These are phyloP conservation scores for Stenodera caucasica DNA, from an alignment of 2,888 invertebrate genomes.

Conservation along the genomic window DNA sequence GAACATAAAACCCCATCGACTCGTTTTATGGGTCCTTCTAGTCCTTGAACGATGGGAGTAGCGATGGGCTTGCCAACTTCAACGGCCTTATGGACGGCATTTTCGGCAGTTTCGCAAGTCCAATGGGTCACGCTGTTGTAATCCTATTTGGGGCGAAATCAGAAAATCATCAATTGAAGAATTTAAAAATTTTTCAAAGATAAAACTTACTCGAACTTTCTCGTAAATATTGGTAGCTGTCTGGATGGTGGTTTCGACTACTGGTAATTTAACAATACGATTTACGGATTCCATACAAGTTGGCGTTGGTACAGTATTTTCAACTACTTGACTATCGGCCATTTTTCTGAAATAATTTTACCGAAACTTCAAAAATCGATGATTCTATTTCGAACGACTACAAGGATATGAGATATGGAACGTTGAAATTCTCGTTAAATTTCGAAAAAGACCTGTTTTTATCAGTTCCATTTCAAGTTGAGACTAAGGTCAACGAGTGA, in stretches of 20 bases:
- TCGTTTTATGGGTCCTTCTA: conserved; percentile 59
- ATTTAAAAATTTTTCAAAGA: not conserved
- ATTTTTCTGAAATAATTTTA: conserved; percentile 19
- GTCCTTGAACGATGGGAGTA: conserved; percentile 57
- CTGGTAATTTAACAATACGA: conserved; percentile 60
- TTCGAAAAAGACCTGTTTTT: too few relatives aligned
- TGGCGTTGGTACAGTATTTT: conserved; percentile 26
- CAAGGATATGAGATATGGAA: not conserved
- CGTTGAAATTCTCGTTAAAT: not conserved
- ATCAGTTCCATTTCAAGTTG: too few relatives aligned
- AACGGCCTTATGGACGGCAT: conserved; percentile 58
- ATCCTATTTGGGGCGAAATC: conserved; percentile 47
- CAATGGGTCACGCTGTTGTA: conserved; percentile 60
- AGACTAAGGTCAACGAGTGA: too few relatives aligned
- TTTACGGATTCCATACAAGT: conserved; percentile 61
- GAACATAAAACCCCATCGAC: conserved; percentile 61
- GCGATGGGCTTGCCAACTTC: conserved; percentile 59
- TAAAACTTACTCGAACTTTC: conserved; percentile 59
- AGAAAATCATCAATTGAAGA: not conserved
- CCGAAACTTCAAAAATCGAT: not conserved
- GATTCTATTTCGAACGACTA: not conserved
- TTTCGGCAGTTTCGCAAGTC: conserved; percentile 61
- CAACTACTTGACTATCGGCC: conserved; percentile 30
- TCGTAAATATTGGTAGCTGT: conserved; percentile 61
- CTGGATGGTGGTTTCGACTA: conserved; percentile 61